These are phyloP conservation scores for Onchidella celtica DNA, from an alignment of 2,888 invertebrate species.

Conservation along the genomic window DNA sequence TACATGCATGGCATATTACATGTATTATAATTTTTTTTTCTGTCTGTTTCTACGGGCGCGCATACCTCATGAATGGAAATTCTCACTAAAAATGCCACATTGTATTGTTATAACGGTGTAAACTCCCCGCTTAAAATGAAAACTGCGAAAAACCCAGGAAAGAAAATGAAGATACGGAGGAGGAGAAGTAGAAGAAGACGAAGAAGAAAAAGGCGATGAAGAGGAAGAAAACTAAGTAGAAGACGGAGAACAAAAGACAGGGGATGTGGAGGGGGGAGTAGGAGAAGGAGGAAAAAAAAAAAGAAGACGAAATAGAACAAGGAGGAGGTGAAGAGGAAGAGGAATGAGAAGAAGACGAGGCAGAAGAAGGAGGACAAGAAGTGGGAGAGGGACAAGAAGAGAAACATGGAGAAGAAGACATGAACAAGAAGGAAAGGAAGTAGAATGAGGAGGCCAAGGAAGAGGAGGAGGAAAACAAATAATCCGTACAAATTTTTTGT, in stretches of 20 bases:
- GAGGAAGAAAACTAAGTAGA: not conserved
- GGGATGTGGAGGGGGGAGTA: not conserved
- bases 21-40: no score
- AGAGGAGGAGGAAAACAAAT: no score
- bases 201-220: not conserved
- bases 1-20: no score
- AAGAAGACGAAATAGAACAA: not conserved
- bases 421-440: no score
- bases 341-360: not conserved
- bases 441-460: not conserved
- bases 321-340: not conserved
- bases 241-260: not conserved
- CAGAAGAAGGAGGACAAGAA: not conserved
- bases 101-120: no score
- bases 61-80: no score
- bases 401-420: no score
- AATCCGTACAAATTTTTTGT: no score
- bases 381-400: not conserved
- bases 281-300: not conserved
- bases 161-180: not conserved
- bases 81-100: no score
- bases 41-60: no score
- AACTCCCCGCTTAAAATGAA: no score
- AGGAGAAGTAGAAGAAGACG: not conserved
- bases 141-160: not conserved